phyloP scores from a whole-genome alignment of 2,113 vertebrate genomes.

The Theropithecus gelada region DNA sequence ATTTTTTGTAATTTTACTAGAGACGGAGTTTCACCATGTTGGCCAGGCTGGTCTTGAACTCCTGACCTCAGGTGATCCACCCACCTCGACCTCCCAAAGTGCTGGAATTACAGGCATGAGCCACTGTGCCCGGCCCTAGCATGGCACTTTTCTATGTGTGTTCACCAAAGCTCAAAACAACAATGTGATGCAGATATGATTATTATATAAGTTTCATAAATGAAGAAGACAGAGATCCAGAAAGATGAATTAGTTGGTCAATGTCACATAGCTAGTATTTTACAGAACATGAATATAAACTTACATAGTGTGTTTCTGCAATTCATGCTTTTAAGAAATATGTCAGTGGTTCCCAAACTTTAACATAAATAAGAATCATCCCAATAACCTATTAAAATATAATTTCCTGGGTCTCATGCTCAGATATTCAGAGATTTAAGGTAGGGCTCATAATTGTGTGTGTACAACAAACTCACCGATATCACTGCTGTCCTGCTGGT shows the following conservation, averaged over 20 bases:
- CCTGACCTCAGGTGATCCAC: too few relatives aligned
- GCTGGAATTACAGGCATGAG: too few relatives aligned
- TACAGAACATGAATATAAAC: not conserved
- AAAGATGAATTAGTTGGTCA: not conserved
- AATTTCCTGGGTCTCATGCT: not conserved
- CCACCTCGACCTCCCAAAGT: too few relatives aligned
- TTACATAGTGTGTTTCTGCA: not conserved
- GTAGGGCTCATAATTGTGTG: not conserved
- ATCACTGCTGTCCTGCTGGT: rapidly evolving
- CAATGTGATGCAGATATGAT: not conserved
- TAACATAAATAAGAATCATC: not conserved
- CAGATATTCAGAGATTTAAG: not conserved
- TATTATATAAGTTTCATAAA: not conserved
- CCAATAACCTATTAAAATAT: not conserved
- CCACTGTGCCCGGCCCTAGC: not conserved
- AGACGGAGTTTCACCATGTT: too few relatives aligned
- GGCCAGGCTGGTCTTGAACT: too few relatives aligned
- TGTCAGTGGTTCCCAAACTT: not conserved
- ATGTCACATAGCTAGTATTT: not conserved
- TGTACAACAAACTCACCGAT: not conserved
- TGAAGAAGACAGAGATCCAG: not conserved
- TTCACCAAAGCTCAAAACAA: not conserved
- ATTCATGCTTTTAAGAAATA: not conserved
- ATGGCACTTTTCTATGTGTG: not conserved
- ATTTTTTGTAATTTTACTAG: too few relatives aligned